Evolutionary conservation across 2,888 invertebrate species (phyloP).

Genomic region (Proisotoma minuta): DNA sequence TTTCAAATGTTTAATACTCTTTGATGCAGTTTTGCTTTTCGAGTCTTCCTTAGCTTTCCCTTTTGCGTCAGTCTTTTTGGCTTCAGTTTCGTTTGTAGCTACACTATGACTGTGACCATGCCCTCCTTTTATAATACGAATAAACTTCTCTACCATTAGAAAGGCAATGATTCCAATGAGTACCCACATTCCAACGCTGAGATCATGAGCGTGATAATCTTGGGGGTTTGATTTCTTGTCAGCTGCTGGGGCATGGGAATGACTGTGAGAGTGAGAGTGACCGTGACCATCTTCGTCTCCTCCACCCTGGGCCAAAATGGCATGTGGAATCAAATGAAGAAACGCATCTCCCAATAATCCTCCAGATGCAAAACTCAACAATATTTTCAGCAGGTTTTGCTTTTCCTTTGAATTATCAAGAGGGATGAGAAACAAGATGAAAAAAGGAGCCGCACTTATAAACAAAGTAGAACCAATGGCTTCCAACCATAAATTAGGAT

Average conservation of each 20-base stretch:
- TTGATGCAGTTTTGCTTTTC: constrained; percentile 7
- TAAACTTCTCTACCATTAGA: constrained; percentile 86
- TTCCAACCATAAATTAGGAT: constrained; percentile 63
- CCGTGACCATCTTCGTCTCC: constrained; percentile 50
- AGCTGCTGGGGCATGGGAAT: constrained; percentile 55
- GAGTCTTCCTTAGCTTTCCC: constrained; percentile 1
- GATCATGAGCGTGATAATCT: constrained; percentile 64
- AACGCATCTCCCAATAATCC: constrained; percentile 97
- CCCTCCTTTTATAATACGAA: constrained; percentile 78
- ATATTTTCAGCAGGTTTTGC: constrained; percentile 79
- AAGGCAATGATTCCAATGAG: constrained; percentile 88
- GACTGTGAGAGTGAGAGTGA: constrained; percentile 54
- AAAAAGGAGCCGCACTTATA: constrained; percentile 90
- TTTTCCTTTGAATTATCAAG: constrained; percentile 79
- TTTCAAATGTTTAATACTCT: constrained; percentile 9
- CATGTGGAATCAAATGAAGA: constrained; percentile 96
- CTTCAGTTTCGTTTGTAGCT: constrained; percentile 37
- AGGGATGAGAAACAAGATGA: constrained; percentile 88
- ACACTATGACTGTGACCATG: constrained; percentile 61
- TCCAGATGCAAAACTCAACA: constrained; percentile 89
- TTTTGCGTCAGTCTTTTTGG: constrained; percentile 45
- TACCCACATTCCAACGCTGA: constrained; percentile 90
- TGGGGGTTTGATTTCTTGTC: constrained; percentile 47
- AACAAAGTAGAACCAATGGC: constrained; percentile 85
- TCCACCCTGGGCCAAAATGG: constrained; percentile 59